Percentiles rank a stretch among this genome's conserved stretches.
phyloP scores from a whole-genome alignment of 2,797 vertebrate species.

The Acropternis orthonyx region DNA sequence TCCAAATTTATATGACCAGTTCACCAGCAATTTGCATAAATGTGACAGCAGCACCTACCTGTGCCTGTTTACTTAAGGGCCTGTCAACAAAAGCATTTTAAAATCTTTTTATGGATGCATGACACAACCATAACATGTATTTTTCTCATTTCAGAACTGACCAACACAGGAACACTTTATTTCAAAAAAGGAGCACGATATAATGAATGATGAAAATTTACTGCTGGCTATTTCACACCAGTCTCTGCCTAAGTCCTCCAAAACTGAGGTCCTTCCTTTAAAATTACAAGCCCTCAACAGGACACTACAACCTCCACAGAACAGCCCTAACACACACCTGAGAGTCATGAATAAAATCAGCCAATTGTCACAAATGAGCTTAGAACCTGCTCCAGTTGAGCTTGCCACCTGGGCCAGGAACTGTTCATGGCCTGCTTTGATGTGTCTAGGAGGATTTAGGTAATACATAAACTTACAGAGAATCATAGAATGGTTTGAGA shows the following conservation, averaged over 20 bases:
- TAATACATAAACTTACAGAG: neutral
- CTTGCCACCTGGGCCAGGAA: neutral
- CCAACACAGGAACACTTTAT: neutral
- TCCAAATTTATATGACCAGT: neutral
- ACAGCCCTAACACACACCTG: fast-evolving
- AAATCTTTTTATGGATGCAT: constrained; percentile 25
- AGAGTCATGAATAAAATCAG: neutral
- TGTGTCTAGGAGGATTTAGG: neutral
- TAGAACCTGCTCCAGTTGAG: neutral
- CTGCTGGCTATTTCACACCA: neutral
- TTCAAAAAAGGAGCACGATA: neutral
- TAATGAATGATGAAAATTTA: neutral
- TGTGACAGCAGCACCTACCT: constrained; percentile 16
- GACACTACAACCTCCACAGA: neutral
- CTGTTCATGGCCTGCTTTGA: fast-evolving
- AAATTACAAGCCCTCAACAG: neutral
- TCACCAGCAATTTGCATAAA: constrained; percentile 19
- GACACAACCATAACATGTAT: constrained; percentile 5
- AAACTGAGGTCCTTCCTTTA: neutral
- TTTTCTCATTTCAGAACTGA: constrained; percentile 1
- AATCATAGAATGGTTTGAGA: neutral
- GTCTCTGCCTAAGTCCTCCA: neutral
- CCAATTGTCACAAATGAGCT: neutral
- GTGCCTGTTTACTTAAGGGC: neutral
- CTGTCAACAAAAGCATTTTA: neutral